A percentile compares a stretch with the other conserved stretches of the same genome.
phyloP scores from a whole-genome alignment of 2,797 vertebrate genomes.

The Acrocephalus scirpaceus region DNA sequence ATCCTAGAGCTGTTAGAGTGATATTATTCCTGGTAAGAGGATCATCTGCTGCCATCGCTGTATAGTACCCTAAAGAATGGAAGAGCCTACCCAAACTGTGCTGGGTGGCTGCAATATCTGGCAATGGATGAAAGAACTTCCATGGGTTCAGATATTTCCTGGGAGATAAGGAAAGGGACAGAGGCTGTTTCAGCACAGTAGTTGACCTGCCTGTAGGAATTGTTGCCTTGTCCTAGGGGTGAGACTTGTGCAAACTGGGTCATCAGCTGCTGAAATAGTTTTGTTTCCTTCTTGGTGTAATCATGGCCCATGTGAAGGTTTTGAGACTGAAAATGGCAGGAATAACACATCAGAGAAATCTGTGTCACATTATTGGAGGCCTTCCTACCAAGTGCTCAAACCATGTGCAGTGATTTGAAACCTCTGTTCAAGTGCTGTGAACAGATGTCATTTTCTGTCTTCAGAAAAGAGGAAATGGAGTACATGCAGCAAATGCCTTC shows the following conservation, averaged over 20 bases:
- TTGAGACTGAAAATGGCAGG: not conserved
- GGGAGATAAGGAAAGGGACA: not conserved
- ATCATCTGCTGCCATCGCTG: not conserved
- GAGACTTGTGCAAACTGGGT: not conserved
- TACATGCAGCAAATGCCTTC: not conserved
- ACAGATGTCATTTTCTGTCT: not conserved
- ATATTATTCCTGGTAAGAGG: not conserved
- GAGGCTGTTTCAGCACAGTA: not conserved
- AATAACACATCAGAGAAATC: not conserved
- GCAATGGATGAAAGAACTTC: not conserved
- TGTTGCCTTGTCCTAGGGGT: not conserved
- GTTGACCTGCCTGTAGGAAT: not conserved
- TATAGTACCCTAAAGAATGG: not conserved
- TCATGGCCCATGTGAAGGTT: not conserved
- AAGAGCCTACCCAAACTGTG: not conserved
- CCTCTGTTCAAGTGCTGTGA: not conserved
- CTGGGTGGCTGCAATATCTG: not conserved
- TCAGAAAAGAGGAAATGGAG: not conserved
- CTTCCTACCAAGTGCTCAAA: not conserved
- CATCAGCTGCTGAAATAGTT: not conserved
- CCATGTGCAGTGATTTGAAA: not conserved
- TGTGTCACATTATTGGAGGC: not conserved
- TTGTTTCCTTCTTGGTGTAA: not conserved
- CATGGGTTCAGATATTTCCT: not conserved
- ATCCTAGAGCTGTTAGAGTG: not conserved